These are phyloP conservation scores for Podargus strigoides DNA, from an alignment of 2,797 vertebrate genomes.

Conservation along the genomic window DNA sequence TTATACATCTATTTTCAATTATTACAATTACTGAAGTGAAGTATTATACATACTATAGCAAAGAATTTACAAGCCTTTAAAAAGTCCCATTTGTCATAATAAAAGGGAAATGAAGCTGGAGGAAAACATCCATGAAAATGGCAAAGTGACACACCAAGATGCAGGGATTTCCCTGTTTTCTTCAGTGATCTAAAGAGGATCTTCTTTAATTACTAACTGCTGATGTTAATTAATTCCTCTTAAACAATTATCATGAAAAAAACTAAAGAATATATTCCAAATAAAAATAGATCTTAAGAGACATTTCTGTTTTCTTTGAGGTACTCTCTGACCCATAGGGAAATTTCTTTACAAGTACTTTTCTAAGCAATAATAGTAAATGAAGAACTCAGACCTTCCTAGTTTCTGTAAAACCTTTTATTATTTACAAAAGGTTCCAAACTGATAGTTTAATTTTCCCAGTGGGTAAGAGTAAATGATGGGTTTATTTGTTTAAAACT, in stretches of 20 bases:
- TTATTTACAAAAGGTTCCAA: neutral
- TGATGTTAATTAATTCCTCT: neutral
- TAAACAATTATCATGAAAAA: neutral
- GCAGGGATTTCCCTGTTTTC: neutral
- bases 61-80: neutral
- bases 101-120: neutral
- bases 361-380: neutral
- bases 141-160: neutral
- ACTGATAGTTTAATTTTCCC: neutral
- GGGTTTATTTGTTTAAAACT: neutral
- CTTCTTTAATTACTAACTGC: neutral
- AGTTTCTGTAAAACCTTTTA: neutral
- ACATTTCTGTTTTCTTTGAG: neutral
- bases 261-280: neutral
- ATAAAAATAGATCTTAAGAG: neutral
- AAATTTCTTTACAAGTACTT: neutral
- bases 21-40: neutral
- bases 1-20: neutral
- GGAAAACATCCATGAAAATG: neutral
- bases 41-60: neutral
- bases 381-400: neutral
- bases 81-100: neutral
- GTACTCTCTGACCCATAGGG: neutral
- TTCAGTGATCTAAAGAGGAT: neutral
- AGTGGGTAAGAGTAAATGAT: neutral